phyloP scores from a whole-genome alignment of 2,113 vertebrate species.

The Orycteropus afer region DNA sequence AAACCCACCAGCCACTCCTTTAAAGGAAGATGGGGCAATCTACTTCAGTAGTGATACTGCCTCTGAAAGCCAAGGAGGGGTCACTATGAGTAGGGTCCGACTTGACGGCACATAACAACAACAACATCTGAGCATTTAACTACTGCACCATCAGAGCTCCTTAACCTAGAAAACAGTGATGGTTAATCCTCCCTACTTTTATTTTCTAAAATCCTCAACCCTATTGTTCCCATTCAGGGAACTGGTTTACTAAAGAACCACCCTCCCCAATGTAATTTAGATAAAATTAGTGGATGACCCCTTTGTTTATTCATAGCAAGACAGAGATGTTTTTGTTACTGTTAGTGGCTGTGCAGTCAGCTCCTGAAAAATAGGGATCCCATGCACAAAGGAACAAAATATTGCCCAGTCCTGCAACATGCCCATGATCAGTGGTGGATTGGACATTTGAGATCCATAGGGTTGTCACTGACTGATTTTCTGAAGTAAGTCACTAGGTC shows the following conservation, averaged over 20 bases:
- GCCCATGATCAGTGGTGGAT: neutral
- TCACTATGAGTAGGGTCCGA: no score
- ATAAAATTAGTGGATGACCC: neutral
- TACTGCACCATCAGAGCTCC: no score
- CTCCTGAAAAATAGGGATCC: neutral
- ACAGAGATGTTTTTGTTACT: neutral
- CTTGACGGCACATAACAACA: no score
- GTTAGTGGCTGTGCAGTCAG: neutral
- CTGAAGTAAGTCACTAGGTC: neutral
- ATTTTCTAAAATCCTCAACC: neutral
- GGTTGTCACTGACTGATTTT: neutral
- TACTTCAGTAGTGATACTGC: no score
- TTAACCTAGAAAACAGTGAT: neutral
- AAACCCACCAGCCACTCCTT: no score
- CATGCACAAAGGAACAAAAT: neutral
- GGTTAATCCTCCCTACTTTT: neutral
- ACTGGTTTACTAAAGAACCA: neutral
- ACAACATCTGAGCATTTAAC: no score
- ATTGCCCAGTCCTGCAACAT: neutral
- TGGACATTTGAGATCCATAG: neutral
- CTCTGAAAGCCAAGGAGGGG: no score
- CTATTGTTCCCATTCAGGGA: neutral
- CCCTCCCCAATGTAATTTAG: neutral
- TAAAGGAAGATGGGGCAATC: no score
- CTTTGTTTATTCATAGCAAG: neutral